Evolutionary conservation across 2,113 vertebrate genomes (phyloP).

Genomic region (Chauna torquata): DNA sequence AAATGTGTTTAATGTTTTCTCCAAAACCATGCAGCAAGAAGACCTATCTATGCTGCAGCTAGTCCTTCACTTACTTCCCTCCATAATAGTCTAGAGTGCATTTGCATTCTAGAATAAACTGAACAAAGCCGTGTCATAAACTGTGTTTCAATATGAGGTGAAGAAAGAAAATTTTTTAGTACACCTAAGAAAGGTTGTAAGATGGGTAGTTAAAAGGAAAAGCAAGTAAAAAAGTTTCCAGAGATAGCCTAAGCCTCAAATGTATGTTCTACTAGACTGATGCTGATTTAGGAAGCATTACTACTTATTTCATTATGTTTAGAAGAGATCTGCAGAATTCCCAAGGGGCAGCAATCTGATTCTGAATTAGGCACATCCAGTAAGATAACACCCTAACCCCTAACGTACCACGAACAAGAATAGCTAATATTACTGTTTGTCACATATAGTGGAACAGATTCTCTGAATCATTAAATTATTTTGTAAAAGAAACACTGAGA

Average conservation of each 20-base stretch:
- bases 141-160: background rate
- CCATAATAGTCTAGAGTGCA: background rate
- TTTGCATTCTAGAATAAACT: background rate
- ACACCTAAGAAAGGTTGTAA: background rate
- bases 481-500: background rate
- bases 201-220: background rate
- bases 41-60: background rate
- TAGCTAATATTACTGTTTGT: background rate
- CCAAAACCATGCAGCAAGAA: background rate
- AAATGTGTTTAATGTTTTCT: background rate
- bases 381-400: background rate
- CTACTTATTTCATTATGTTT: background rate
- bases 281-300: background rate
- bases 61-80: background rate
- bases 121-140: background rate
- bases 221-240: background rate
- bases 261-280: background rate
- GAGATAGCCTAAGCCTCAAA: background rate
- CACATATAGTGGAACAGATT: background rate
- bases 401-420: background rate
- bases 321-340: background rate
- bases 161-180: background rate
- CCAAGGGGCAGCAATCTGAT: background rate
- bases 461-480: conserved; percentile 6
- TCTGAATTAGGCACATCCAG: background rate